phyloP scores from a whole-genome alignment of 2,113 vertebrate species.

The Passer montanus region DNA sequence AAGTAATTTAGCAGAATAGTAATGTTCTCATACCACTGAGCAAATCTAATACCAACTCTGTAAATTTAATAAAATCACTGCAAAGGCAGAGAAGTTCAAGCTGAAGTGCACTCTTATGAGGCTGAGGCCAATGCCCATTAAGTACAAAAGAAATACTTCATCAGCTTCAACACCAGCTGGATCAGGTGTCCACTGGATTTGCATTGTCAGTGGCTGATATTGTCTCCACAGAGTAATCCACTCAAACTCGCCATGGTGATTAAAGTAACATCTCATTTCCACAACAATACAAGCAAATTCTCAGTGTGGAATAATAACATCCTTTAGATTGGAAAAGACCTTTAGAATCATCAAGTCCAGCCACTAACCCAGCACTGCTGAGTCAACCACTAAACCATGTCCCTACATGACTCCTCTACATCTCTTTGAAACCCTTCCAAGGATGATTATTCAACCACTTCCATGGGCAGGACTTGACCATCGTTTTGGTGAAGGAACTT shows the following conservation, averaged over 20 bases:
- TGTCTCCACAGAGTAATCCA: not conserved
- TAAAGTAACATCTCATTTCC: slow-evolving; percentile 7
- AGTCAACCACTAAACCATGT: not conserved
- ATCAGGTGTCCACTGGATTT: not conserved
- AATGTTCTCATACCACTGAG: slow-evolving; percentile 15
- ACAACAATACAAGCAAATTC: slow-evolving; percentile 4
- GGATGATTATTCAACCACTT: not conserved
- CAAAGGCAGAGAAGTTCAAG: slow-evolving; percentile 10
- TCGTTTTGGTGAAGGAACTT: not conserved
- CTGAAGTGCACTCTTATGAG: not conserved
- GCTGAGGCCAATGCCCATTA: not conserved
- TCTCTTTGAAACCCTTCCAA: not conserved
- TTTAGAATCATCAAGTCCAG: not conserved
- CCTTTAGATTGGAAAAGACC: not conserved
- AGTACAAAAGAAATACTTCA: not conserved
- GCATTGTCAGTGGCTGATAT: not conserved
- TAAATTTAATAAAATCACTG: slow-evolving; percentile 29
- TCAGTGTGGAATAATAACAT: not conserved
- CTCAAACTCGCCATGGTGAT: not conserved
- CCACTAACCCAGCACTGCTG: not conserved
- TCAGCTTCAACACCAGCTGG: not conserved
- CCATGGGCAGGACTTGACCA: not conserved
- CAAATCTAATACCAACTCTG: slow-evolving; percentile 37
- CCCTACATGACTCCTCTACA: not conserved
- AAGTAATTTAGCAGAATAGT: slow-evolving; percentile 48